Evolutionary conservation across 2,797 vertebrate species (phyloP), one percentile per base, ranked within the genome.

Genomic region (Fringilla coelebs): DNA sequence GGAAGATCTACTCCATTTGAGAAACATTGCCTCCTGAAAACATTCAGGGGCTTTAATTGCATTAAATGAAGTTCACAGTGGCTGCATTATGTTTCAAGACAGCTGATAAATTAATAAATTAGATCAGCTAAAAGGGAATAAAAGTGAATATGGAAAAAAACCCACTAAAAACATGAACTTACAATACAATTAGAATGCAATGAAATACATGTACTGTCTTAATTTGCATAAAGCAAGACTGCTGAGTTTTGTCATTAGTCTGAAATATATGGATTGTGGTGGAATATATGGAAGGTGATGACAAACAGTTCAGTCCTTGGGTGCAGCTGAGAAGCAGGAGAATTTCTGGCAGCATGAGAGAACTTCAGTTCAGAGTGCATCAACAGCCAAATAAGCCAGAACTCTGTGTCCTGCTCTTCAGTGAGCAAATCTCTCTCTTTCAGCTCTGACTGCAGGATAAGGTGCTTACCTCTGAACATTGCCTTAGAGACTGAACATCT

Each of bases 31-130:
- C 72, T 83, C 78, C 84, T 96, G 93, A 96, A 97, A 92, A 90
- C n/a, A 26, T 81, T 85, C 86, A 67, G 71, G 51, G 84, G 28
- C 86, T 89, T 89, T 90, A 93, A 90, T 90, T 88, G 87, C 82
- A 93, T 94, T 94, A 54, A 94, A 84, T 90, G 80, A 90, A 91
- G 92, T 88, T 76, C 72, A 58, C 61, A 63, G n/a, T 89, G 65
- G 62, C 90, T 75, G 68, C 88, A 91, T 95, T 87, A 88, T 88
- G 67, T 92, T 95, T 90, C 57, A 18, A 73, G 84, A 57, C 61
- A 85, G 85, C 88, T 84, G 80, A 96, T 96, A 92, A 94, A 93
- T 96, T 94, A 96, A 95, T 94, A 94, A 88, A 90, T 97, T 75
- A 90, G 78, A 92, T 84, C 2, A 13, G 52, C 76, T 90, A 88